Evolutionary conservation across 2,888 invertebrate genomes (phyloP).

Genomic region (Tridacna gigas): DNA sequence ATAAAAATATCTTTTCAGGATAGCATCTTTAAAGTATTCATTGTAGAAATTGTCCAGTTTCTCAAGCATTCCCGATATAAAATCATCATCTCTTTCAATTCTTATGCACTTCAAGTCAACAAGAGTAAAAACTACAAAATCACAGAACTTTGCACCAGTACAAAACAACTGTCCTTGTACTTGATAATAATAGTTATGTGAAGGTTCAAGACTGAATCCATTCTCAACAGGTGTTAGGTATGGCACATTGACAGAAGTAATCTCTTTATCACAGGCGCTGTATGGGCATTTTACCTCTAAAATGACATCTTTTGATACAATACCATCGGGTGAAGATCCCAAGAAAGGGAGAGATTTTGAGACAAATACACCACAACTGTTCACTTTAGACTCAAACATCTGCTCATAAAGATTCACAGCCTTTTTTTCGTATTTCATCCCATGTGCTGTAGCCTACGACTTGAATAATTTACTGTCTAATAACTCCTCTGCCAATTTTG

Average conservation of each 20-base stretch:
- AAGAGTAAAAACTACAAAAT: conserved; percentile 41
- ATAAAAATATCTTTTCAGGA: not conserved
- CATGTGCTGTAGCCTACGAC: too few relatives aligned
- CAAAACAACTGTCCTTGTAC: conserved; percentile 50
- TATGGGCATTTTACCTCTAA: conserved; percentile 14
- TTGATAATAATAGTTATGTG: conserved; percentile 46
- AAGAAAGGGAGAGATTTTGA: too few relatives aligned
- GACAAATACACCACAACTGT: too few relatives aligned
- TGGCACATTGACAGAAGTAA: conserved; percentile 25
- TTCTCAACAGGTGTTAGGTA: conserved; percentile 14
- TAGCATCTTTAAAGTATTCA: conserved; percentile 6
- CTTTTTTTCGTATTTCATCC: not conserved
- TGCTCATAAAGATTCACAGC: too few relatives aligned
- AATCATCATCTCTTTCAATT: conserved; percentile 32
- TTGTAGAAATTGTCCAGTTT: conserved; percentile 30
- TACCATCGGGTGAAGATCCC: too few relatives aligned
- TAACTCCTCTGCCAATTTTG: too few relatives aligned
- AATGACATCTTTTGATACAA: too few relatives aligned
- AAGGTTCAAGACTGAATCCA: not conserved
- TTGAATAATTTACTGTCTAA: not conserved
- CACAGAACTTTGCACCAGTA: conserved; percentile 31
- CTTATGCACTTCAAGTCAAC: conserved; percentile 29
- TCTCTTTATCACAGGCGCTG: conserved; percentile 13
- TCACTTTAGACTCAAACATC: too few relatives aligned
- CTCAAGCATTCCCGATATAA: conserved; percentile 37